phyloP scores from a whole-genome alignment of 2,888 invertebrate species.

The Taenaris catops region DNA sequence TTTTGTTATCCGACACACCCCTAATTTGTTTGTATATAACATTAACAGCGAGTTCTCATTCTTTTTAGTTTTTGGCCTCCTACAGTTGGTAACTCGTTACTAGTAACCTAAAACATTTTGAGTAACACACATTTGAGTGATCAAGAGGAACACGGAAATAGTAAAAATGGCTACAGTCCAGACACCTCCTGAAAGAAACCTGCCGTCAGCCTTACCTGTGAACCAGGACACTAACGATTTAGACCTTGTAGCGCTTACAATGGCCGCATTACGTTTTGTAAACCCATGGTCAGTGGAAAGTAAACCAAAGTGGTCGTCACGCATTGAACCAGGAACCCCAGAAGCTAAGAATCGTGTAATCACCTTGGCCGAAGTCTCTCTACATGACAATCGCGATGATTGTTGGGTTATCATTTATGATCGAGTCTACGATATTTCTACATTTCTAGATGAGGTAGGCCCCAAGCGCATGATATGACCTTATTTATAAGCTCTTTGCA shows the following conservation, averaged over 20 bases:
- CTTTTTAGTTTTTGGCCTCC: not conserved
- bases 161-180: conserved; percentile 61
- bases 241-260: conserved; percentile 62
- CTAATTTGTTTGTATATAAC: too few relatives aligned
- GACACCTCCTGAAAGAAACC: conserved; percentile 49
- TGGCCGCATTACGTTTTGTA: conserved; percentile 69
- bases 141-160: too few relatives aligned
- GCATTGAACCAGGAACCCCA: conserved; percentile 45
- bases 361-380: conserved; percentile 86
- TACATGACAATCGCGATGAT: conserved; percentile 85
- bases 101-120: not conserved
- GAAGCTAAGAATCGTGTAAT: conserved; percentile 73
- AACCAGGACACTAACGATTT: conserved; percentile 52
- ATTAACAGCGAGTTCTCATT: too few relatives aligned
- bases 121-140: not conserved
- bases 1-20: too few relatives aligned
- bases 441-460: conserved; percentile 84
- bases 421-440: conserved; percentile 90
- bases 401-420: conserved; percentile 95
- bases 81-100: too few relatives aligned
- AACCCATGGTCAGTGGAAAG: conserved; percentile 58
- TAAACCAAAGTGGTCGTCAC: conserved; percentile 41
- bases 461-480: conserved; percentile 13
- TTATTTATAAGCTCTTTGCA: not conserved
- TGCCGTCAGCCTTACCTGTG: conserved; percentile 46